phyloP scores from a whole-genome alignment of 2,888 invertebrate species.

The Reticulitermes lucifugus region DNA sequence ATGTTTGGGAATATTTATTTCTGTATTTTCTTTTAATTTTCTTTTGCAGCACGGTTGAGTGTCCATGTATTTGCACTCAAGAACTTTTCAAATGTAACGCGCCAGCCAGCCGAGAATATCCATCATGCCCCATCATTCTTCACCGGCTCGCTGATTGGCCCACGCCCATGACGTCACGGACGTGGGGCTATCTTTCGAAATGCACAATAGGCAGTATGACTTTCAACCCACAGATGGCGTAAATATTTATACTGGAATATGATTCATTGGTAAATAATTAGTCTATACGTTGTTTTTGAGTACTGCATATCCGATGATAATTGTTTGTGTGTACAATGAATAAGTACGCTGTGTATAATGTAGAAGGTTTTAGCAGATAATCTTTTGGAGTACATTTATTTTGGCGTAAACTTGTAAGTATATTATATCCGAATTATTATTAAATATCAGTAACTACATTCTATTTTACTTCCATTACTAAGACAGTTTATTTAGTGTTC shows the following conservation, averaged over 20 bases:
- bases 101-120: not conserved
- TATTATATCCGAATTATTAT: too few species aligned
- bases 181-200: constrained; percentile 10
- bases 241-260: constrained; percentile 25
- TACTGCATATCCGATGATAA: not conserved
- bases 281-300: constrained; percentile 18
- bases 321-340: not conserved
- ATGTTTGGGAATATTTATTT: not conserved
- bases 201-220: constrained; percentile 34
- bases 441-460: too few species aligned
- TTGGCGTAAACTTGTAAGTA: not conserved
- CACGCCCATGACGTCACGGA: constrained; percentile 20
- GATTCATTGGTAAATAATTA: constrained; percentile 36
- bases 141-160: constrained; percentile 24
- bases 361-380: not conserved
- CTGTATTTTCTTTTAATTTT: not conserved
- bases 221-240: constrained; percentile 42
- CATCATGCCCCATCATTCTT: constrained; percentile 20
- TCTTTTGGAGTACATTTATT: not conserved
- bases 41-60: not conserved
- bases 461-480: too few species aligned
- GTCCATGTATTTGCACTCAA: constrained; percentile 24
- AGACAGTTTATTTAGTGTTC: too few species aligned
- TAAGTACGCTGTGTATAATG: not conserved
- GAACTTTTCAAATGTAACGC: constrained; percentile 39